A percentile compares a stretch with the other conserved stretches of the same genome.
phyloP scores from a whole-genome alignment of 2,888 invertebrate genomes.

The Schizaphis graminum region DNA sequence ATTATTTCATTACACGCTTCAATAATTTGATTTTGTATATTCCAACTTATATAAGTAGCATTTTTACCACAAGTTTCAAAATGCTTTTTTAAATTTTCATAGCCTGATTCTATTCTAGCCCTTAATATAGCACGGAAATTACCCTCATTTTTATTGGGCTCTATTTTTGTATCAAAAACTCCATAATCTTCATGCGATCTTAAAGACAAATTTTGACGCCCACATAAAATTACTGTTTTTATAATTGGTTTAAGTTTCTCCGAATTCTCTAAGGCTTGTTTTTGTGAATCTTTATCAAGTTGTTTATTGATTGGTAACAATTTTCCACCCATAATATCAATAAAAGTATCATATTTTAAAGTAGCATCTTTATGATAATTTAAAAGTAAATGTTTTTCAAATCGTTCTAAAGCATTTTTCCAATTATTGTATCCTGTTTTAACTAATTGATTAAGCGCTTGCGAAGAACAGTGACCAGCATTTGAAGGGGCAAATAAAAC shows the following conservation, averaged over 20 bases:
- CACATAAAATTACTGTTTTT: no score
- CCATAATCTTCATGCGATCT: constrained; percentile 1
- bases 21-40: constrained; percentile 1
- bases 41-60: background rate
- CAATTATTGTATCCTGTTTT: constrained; percentile 29
- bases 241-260: no score
- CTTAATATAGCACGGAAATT: background rate
- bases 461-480: constrained; percentile 19
- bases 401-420: constrained; percentile 18
- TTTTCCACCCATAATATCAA: background rate
- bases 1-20: constrained; percentile 1
- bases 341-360: constrained; percentile 31
- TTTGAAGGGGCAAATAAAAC: constrained; percentile 12
- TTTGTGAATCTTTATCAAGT: no score
- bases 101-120: background rate
- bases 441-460: constrained; percentile 24
- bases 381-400: constrained; percentile 17
- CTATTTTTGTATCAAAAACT: background rate
- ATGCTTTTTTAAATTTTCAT: background rate
- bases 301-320: background rate
- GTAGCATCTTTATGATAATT: constrained; percentile 18
- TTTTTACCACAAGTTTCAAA: no score
- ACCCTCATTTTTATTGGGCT: background rate
- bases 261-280: no score
- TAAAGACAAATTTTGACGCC: constrained; percentile 21